Conservation (phyloP, 1,140 invertebrate genomes). For the Psix sp. region DNA sequence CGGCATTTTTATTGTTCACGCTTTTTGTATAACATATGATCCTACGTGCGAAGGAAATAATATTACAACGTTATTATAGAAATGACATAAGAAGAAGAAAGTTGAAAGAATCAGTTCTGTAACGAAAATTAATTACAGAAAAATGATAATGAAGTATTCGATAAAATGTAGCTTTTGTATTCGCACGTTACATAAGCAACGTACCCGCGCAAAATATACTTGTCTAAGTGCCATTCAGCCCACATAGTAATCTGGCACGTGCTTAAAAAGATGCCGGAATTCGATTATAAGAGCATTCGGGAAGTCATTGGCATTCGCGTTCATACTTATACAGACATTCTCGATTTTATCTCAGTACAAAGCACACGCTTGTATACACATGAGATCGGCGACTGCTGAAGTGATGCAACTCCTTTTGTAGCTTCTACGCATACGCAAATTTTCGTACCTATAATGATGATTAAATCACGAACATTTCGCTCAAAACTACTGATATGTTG, state of each 20-base stretch:
- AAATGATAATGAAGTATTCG: slow-evolving; percentile 7
- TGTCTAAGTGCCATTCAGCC: background rate
- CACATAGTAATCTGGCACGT: slow-evolving; percentile 31
- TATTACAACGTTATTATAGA: no score
- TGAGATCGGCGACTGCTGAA: slow-evolving; percentile 26
- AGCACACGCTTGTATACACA: slow-evolving; percentile 19
- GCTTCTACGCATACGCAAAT: slow-evolving; percentile 2
- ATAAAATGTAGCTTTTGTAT: background rate
- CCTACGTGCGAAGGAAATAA: no score
- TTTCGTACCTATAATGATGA: no score
- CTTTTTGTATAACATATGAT: no score
- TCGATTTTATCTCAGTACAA: slow-evolving; percentile 27
- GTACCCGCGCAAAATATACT: slow-evolving; percentile 7
- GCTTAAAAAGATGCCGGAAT: slow-evolving; percentile 32
- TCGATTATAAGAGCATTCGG: slow-evolving; percentile 43
- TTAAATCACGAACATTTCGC: no score
- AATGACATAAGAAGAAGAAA: no score
- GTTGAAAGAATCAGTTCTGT: background rate
- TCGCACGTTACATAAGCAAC: background rate
- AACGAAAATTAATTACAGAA: slow-evolving; percentile 4
- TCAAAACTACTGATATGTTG: no score
- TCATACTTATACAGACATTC: slow-evolving; percentile 29
- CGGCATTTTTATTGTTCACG: background rate
- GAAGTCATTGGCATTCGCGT: slow-evolving; percentile 46
- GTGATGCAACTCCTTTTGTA: slow-evolving; percentile 35